Evolutionary conservation across 2,797 vertebrate genomes (phyloP).

Genomic region (Acipenser ruthenus): DNA sequence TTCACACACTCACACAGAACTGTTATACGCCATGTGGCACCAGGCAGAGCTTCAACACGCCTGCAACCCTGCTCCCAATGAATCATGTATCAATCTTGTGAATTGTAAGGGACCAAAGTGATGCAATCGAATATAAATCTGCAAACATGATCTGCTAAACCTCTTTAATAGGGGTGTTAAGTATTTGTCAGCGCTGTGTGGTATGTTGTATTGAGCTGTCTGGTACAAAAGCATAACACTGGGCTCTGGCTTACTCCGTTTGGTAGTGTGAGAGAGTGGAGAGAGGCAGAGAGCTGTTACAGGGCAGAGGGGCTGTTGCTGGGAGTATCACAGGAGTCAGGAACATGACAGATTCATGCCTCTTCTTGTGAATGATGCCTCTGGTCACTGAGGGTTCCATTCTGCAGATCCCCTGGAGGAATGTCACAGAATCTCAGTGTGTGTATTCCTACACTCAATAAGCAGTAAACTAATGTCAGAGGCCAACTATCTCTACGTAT

Average conservation of each 20-base stretch:
- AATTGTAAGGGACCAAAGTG: neutral
- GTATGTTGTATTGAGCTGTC: neutral
- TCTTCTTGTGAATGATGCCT: constrained; percentile 13
- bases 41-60: neutral
- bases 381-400: constrained; percentile 20
- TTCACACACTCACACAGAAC: too few relatives aligned
- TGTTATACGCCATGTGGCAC: constrained; percentile 1
- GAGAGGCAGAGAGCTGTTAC: neutral
- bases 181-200: constrained; percentile 10
- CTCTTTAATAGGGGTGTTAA: constrained; percentile 25
- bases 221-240: neutral
- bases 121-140: constrained; percentile 12
- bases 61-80: constrained; percentile 5
- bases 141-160: constrained; percentile 23
- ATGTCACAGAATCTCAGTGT: neutral
- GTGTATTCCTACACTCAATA: constrained; percentile 1
- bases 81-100: constrained; percentile 3
- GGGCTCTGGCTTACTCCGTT: neutral
- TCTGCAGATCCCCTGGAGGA: constrained; percentile 17
- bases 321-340: neutral
- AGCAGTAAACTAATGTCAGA: constrained; percentile 8
- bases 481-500: constrained; percentile 11
- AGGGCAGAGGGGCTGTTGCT: neutral
- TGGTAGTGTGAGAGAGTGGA: neutral
- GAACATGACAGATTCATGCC: neutral